Base-by-base conservation (phyloP, 2,888 invertebrate genomes). In the Brachyopa scutellaris region DNA sequence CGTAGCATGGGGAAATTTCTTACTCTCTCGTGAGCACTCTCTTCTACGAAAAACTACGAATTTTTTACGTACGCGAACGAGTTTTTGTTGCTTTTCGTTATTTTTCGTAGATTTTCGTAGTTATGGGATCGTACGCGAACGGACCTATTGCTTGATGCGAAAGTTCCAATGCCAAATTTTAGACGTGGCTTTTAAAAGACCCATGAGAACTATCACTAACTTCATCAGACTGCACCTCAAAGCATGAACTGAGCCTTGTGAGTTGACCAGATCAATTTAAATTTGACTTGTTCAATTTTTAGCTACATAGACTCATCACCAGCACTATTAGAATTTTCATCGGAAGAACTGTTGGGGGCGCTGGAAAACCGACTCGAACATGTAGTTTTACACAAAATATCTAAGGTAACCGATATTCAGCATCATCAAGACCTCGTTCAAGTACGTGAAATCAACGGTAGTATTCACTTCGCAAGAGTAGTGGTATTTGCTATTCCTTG, bases 401-500 rank as follows among this genome's bases (percentile, higher is more conserved):
- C 86, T 19, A 86, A 85, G 61, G 88, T 86, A 0, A 45, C 70
- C 0, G 84, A 84, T 57, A 72, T 90, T 13, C 69, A 85, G 8
- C 88, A 90, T 23, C 86, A 86, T 13, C 85, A 85, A 9, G 86
- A 89, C 40, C 87, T 86, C 42, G 88, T 88, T 2, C 76, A 86
- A 64, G 86, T 89, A 0, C 85, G 69, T 1, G 88, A 87, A 59
- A 80, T 86, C 0, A 13, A 62, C 7, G 86, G 86, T 0, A 33
- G 47, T 1, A 42, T 45, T 4, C 86, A 88, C 55, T 84, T 74
- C 0, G 87, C 87, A 1, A 85, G 86, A 21, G 84, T 86, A 0
- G 83, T 88, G 0, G 87, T 90, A 6, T 59, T 90, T 29, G 90
- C 90, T n/a, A 86, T 89, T 36, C 88, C 90, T 1, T 88, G 87